Percentiles rank a stretch among this genome's conserved stretches.
Conservation (phyloP, 53 echinoderm and acorn worm genomes). For the Actinopyga echinites region DNA sequence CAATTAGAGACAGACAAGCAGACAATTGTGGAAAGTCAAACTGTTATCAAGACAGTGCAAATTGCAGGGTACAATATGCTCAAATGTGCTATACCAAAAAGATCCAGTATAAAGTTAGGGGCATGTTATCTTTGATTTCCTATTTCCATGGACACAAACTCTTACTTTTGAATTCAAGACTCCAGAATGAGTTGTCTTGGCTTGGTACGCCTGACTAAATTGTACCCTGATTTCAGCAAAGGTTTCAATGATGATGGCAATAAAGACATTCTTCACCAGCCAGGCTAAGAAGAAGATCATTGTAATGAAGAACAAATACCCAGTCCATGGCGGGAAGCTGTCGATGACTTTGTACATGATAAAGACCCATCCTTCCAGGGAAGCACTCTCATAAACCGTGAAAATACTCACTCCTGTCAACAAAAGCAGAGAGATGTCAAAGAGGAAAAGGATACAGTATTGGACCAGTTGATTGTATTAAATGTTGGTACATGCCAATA, state of each 20-base stretch:
- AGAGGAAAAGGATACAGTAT: too few relatives aligned
- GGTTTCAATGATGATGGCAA: slow-evolving; percentile 97
- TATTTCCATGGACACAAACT: too few relatives aligned
- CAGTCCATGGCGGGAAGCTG: slow-evolving; percentile 82
- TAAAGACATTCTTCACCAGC: slow-evolving; percentile 99
- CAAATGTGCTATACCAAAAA: too few relatives aligned
- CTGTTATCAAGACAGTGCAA: too few relatives aligned
- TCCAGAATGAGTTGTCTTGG: slow-evolving; percentile 55
- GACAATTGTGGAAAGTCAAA: too few relatives aligned
- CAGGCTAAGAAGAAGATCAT: slow-evolving; percentile 99
- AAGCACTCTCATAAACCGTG: slow-evolving; percentile 97
- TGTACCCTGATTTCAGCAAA: slow-evolving; percentile 97
- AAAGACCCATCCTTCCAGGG: slow-evolving; percentile 96
- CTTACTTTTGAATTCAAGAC: slow-evolving; percentile 81
- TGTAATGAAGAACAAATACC: slow-evolving; percentile 95
- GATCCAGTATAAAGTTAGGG: too few relatives aligned
- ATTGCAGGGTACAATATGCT: too few relatives aligned
- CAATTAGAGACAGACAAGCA: too few relatives aligned
- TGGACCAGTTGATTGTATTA: too few relatives aligned
- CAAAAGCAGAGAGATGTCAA: neutral
- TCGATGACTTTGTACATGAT: slow-evolving; percentile 97
- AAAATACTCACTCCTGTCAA: slow-evolving; percentile 84
- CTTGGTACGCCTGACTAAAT: slow-evolving; percentile 81
- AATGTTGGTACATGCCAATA: too few relatives aligned
- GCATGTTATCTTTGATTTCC: too few relatives aligned